Conservation (phyloP, 2,797 vertebrate genomes). For the Rhodeus uyekii region DNA sequence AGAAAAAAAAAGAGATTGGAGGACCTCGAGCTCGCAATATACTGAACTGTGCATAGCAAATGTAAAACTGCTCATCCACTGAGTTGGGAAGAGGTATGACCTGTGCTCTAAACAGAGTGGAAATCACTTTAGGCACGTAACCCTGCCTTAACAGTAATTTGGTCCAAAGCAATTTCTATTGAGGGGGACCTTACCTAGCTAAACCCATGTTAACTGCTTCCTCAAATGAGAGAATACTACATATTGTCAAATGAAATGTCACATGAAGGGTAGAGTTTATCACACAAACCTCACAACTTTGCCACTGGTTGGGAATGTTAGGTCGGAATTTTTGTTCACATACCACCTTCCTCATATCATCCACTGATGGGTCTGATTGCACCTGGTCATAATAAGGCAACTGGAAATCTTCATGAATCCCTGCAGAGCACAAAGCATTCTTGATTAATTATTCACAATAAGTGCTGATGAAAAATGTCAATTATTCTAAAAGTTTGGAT, state of each 20-base stretch:
- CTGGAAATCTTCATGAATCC: slow-evolving; percentile 93
- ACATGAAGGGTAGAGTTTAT: background rate
- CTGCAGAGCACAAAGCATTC: slow-evolving; percentile 64
- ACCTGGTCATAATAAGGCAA: slow-evolving; percentile 96
- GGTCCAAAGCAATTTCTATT: too few relatives aligned
- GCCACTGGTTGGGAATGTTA: slow-evolving; percentile 96
- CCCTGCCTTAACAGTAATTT: too few relatives aligned
- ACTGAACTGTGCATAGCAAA: too few relatives aligned
- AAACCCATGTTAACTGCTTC: background rate
- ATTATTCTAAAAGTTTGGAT: background rate
- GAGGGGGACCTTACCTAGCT: too few relatives aligned
- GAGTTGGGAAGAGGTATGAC: too few relatives aligned
- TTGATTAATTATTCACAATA: background rate
- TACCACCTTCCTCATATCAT: slow-evolving; percentile 94
- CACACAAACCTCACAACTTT: slow-evolving; percentile 91
- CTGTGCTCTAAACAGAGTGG: too few relatives aligned
- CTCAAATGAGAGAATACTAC: background rate
- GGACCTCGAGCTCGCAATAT: too few relatives aligned
- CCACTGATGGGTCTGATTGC: slow-evolving; percentile 95
- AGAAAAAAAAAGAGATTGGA: too few relatives aligned
- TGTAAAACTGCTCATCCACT: too few relatives aligned
- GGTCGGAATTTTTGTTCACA: slow-evolving; percentile 96
- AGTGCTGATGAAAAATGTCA: background rate
- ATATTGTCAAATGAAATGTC: background rate
- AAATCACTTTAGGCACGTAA: too few relatives aligned